Percentiles rank a stretch among this genome's conserved stretches.
Evolutionary conservation across 2,113 vertebrate genomes (phyloP).

Genomic region (Hydrolagus affinis): DNA sequence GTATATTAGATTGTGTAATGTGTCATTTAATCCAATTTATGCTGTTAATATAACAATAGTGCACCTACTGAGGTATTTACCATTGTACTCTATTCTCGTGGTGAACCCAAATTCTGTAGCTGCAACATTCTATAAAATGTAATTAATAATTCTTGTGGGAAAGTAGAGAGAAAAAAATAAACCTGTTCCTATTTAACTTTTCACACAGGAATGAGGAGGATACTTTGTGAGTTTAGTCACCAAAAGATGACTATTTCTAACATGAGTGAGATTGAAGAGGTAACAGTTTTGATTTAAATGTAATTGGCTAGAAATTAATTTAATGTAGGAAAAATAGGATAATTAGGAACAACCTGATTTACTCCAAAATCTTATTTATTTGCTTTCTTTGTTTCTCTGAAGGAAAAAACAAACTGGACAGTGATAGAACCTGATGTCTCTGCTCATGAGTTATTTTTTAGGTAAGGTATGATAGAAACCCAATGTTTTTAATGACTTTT

Average conservation of each 20-base stretch:
- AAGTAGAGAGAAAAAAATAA: neutral
- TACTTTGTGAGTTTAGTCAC: neutral
- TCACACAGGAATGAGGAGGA: neutral
- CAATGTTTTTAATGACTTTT: neutral
- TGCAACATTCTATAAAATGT: neutral
- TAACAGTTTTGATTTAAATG: conserved; percentile 15
- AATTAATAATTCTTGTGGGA: neutral
- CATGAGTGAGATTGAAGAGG: neutral
- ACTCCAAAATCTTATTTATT: neutral
- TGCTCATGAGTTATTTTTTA: neutral
- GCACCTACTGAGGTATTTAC: too few relatives aligned
- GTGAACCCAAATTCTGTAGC: neutral
- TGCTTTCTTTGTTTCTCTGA: neutral
- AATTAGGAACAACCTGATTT: too few relatives aligned
- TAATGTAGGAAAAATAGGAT: too few relatives aligned
- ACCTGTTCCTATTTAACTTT: neutral
- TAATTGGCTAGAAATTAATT: too few relatives aligned
- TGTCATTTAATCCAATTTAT: too few relatives aligned
- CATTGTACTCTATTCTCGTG: too few relatives aligned
- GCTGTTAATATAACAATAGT: too few relatives aligned
- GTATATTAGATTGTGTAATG: too few relatives aligned
- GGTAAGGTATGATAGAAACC: neutral
- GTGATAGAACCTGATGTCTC: neutral
- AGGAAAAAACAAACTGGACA: conserved; percentile 18
- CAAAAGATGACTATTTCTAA: neutral